Base-by-base conservation (phyloP, 2,888 invertebrate species). In the Habroteleia sp. region DNA sequence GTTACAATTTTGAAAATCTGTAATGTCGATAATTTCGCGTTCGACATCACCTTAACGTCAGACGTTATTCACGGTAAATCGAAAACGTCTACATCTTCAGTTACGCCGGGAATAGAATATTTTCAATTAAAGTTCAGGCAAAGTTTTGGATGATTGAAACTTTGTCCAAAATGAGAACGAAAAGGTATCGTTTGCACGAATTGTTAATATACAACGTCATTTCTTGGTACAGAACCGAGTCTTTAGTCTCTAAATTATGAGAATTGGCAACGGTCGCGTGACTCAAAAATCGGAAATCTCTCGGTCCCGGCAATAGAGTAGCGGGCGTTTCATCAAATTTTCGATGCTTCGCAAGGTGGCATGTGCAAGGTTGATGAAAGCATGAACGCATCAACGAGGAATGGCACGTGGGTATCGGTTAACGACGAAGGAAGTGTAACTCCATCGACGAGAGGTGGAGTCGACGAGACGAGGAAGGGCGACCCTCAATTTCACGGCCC, bases 401-500 rank as follows among this genome's bases (percentile, higher is more conserved):
- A 56, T 25, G 74, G 66, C 66, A 68, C 68, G 68, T 72, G 68
- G 54, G 42, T 65, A 74, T 72, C 66, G 63, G 73, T 75, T 65
- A 73, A 63, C 58, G 10, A 8, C 50, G 63, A 41, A 72, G 68
- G 48, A 73, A 65, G 74, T 50, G 54, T 69, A 69, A 62, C 71
- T 69, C 6, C 48, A 41, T 44, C 48, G 62, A 41, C 44, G 46
- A 44, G 42, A 74, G 63, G 71, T 56, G 72, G 68, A 72, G 72
- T 42, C 35, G 44, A 25, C 11, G 23, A 33, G 58, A 48, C 41
- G 41, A 56, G 42, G 44, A 82, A 80, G 84, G 83, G 81, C 80
- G 83, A 79, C 78, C 81, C 82, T 83, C 84, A 86, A 87, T 88
- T 87, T 88, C 87, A 88, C 84, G 86, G 86, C 79, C 81, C 84